Evolutionary conservation across 2,113 vertebrate species (phyloP).

Genomic region (Xiphophorus maculatus): DNA sequence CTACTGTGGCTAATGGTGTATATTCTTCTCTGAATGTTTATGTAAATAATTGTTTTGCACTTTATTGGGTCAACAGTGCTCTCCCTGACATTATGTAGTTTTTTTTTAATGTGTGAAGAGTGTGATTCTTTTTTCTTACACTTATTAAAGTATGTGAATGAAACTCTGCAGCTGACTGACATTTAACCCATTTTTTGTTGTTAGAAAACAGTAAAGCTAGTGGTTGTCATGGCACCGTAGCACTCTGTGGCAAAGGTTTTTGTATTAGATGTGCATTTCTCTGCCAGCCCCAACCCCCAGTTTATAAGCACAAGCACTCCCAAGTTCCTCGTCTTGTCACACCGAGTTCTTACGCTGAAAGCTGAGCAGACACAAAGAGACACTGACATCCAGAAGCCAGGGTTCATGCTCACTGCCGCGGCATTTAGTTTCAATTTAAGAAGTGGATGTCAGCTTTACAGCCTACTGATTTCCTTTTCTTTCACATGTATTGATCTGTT

Average conservation of each 20-base stretch:
- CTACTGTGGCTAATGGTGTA: neutral
- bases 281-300: neutral
- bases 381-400: slow-evolving; percentile 2
- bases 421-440: neutral
- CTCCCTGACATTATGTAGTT: no score
- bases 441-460: slow-evolving; percentile 17
- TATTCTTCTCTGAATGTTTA: neutral
- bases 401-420: slow-evolving; percentile 11
- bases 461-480: slow-evolving; percentile 19
- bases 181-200: neutral
- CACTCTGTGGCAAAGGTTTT: neutral
- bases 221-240: slow-evolving; percentile 33
- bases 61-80: no score
- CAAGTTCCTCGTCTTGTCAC: slow-evolving; percentile 35
- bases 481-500: slow-evolving; percentile 58
- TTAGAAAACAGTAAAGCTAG: neutral
- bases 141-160: neutral
- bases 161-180: neutral
- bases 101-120: neutral
- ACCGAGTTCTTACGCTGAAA: slow-evolving; percentile 26
- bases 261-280: slow-evolving; percentile 10
- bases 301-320: slow-evolving; percentile 22
- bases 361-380: slow-evolving; percentile 29
- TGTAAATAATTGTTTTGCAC: no score
- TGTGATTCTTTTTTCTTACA: neutral